Evolutionary conservation across 2,888 invertebrate genomes (phyloP), one percentile per base, ranked within the genome.

Genomic region (Aethes cnicana): DNA sequence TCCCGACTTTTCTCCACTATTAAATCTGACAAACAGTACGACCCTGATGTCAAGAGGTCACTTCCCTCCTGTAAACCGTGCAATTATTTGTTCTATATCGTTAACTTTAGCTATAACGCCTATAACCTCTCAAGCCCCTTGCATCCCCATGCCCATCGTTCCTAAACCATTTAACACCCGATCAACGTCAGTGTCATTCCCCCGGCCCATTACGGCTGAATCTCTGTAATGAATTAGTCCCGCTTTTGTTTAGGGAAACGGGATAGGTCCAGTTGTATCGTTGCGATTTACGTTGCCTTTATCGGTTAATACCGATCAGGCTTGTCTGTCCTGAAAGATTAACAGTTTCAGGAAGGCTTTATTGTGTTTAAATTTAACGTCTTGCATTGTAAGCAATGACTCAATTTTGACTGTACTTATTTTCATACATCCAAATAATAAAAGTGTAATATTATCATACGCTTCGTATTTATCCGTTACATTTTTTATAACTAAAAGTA

Each of bases 171-270:
- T 52, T 46, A 52, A 46, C 52, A 32, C 30, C 54, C 67, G 49
- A 72, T 75, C 69, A 72, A 61, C 59, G 62, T 54, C 77, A 74
- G 70, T 66, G 76, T 73, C 75, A 65, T 59, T 56, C 63, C 68
- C 61, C 57, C 69, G 63, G 62, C 59, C 77, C 66, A 77, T 79
- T 77, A 72, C 62, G 41, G 43, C 42, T 50, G 26, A 32, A 55
- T 37, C 54, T 58, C 66, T 64, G 71, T 72, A 68, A 69, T 67
- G 66, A 66, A 77, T 73, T 64, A 76, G 61, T 63, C 63, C 55
- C 26, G 55, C 50, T 57, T 59, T 41, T 53, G 37, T 57, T 59
- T 52, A 57, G 54, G 18, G 3, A 14, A 36, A 35, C n/a, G n/a
- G 37, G 43, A 44, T 36, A 21, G 21, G 30, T 50, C 49, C 28